Conservation (phyloP, 2,113 vertebrate genomes). For the Kobus ellipsiprymnus region DNA sequence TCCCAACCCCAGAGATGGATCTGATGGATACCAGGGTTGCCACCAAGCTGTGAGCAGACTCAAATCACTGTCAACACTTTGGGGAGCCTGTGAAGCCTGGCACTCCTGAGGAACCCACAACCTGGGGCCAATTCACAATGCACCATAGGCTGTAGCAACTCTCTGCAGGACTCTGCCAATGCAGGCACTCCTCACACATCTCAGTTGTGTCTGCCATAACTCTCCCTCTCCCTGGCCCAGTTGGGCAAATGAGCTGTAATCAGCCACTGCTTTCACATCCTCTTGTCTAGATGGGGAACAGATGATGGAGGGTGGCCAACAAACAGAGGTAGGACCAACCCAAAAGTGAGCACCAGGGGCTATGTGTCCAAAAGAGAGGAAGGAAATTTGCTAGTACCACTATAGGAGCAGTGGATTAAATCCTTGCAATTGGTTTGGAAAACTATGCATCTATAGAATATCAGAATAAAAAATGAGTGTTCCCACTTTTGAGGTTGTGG, state of each 20-base stretch:
- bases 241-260: background rate
- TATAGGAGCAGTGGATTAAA: background rate
- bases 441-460: background rate
- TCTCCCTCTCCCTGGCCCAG: no score
- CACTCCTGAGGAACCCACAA: background rate
- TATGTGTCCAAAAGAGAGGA: background rate
- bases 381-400: background rate
- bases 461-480: background rate
- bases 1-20: background rate
- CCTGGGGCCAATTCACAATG: background rate
- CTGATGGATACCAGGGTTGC: background rate
- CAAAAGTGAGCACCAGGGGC: background rate
- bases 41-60: background rate
- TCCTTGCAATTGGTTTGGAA: background rate
- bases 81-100: background rate
- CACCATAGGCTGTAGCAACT: background rate
- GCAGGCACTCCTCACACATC: background rate
- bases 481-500: background rate
- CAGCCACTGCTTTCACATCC: background rate
- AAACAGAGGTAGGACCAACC: background rate
- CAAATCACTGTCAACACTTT: background rate
- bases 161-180: accelerated
- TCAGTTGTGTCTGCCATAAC: background rate
- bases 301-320: background rate
- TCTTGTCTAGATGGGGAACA: background rate